Evolutionary conservation across 2,113 vertebrate genomes (phyloP).

Genomic region (Erythrolamprus reginae): DNA sequence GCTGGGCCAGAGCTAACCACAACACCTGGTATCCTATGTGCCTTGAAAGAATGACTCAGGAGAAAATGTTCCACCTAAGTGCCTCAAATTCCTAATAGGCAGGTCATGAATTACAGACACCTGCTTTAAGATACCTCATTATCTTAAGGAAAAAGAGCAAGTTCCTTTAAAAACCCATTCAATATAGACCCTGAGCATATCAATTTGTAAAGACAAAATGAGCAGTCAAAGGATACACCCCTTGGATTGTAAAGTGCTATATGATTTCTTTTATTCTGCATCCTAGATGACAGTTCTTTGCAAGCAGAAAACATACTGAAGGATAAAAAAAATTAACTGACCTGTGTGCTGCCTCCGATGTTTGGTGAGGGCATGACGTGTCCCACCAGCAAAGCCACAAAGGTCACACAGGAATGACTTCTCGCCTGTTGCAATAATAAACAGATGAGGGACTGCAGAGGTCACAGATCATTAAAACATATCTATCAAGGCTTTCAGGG

Average conservation of each 20-base stretch:
- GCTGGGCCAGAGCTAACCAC: too few species aligned
- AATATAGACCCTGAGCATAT: neutral
- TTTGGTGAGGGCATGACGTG: conserved; percentile 96
- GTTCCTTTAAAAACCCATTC: conserved; percentile 15
- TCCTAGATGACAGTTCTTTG: conserved; percentile 36
- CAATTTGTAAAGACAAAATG: neutral
- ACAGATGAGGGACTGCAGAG: conserved; percentile 92
- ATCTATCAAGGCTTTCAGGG: conserved; percentile 99
- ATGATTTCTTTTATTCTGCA: conserved; percentile 29
- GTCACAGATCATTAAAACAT: conserved; percentile 99
- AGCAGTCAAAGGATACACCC: neutral
- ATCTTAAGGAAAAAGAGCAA: neutral
- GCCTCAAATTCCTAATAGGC: conserved; percentile 22
- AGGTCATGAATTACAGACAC: conserved; percentile 35
- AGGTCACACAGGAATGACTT: conserved; percentile 99
- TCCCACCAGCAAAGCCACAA: conserved; percentile 96
- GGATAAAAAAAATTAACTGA: conserved; percentile 64
- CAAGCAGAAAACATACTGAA: conserved; percentile 31
- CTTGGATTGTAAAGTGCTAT: conserved; percentile 22
- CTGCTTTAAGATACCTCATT: neutral
- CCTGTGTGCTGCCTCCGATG: conserved; percentile 97
- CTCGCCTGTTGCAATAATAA: conserved; percentile 92
- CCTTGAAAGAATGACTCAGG: conserved; percentile 26
- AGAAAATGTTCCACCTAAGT: conserved; percentile 41
- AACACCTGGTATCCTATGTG: conserved; percentile 18